Percentiles rank a stretch among this genome's conserved stretches.
These are phyloP conservation scores for Naso thynnoides DNA, from an alignment of 2,797 vertebrate species.

Conservation along the genomic window DNA sequence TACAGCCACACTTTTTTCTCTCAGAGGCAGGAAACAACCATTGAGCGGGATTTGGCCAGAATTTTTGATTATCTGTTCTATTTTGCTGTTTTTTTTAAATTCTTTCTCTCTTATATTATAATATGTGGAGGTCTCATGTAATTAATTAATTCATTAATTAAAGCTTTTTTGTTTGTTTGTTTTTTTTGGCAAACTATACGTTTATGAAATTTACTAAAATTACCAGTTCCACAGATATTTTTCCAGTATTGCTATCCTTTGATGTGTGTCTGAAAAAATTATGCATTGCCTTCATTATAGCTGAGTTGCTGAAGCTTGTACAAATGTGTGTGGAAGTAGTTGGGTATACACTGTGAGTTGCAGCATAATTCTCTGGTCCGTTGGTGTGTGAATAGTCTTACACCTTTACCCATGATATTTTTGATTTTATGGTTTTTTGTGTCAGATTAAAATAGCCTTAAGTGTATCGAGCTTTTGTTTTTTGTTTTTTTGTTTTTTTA, in stretches of 20 bases:
- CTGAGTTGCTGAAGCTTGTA: not conserved
- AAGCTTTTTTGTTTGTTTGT: not conserved
- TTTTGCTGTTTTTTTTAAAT: not conserved
- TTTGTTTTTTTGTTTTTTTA: not conserved
- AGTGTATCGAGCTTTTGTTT: no score
- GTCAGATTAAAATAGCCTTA: not conserved
- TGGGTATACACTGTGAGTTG: not conserved
- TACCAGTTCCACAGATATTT: not conserved
- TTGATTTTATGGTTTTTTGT: not conserved
- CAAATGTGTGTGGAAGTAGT: not conserved
- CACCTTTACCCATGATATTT: not conserved
- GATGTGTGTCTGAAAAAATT: not conserved
- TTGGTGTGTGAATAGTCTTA: not conserved
- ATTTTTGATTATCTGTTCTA: not conserved
- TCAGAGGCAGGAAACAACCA: not conserved
- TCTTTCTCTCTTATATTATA: not conserved
- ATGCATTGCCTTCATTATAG: not conserved
- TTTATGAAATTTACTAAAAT: not conserved
- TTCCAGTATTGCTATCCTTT: not conserved
- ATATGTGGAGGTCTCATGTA: not conserved
- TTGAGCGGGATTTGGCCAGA: not conserved
- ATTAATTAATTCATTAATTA: not conserved
- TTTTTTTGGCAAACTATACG: not conserved
- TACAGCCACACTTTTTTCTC: conserved; percentile 77
- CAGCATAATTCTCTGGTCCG: not conserved